Base-by-base conservation (phyloP, 1,140 invertebrate genomes). In the Drosophila sucinea region DNA sequence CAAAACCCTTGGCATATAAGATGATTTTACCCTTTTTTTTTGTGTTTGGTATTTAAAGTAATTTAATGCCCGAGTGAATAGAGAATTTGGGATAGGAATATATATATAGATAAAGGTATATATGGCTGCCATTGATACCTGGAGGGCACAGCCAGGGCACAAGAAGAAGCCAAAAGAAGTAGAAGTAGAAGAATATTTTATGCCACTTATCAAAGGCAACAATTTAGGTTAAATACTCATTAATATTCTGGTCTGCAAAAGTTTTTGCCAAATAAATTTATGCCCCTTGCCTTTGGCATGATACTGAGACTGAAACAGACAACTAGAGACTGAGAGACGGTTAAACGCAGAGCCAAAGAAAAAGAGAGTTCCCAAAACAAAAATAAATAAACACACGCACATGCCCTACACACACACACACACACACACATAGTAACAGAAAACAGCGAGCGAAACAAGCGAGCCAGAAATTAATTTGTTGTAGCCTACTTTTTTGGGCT, bases 221-320 rank as follows among this genome's bases (percentile, higher is more conserved):
- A 89, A 89, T 89, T 89, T 89, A 90, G 84, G 84, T 89, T 89
- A 89, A 89, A 89, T 89, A 89, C 84, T 89, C 84, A 89, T 89
- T 89, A 89, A 89, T 89, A 89, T 89, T 90, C 84, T 85, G 85
- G 84, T 89, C 84, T 90, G 84, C 85, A 69, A 89, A 89, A 89
- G 69, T 89, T 89, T 89, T 89, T 89, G 85, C 77, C 84, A 89
- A 89, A 89, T 89, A 89, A 89, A 90, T 89, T 84, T 89, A 89
- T 89, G 84, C 85, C 71, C 71, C 71, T 79, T 71, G 79, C 76
- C 75, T 58, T 79, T 68, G 76, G 73, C 84, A 80, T 69, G 68
- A 89, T 70, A 71, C 77, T 54, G 44, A 62, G 38, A 47, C 58
- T 25, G 7, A 65, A 41, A 70, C 32, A 44, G 38, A 70, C 51